Evolutionary conservation across 2,888 invertebrate species (phyloP).

Genomic region (Leucophenga maculata): DNA sequence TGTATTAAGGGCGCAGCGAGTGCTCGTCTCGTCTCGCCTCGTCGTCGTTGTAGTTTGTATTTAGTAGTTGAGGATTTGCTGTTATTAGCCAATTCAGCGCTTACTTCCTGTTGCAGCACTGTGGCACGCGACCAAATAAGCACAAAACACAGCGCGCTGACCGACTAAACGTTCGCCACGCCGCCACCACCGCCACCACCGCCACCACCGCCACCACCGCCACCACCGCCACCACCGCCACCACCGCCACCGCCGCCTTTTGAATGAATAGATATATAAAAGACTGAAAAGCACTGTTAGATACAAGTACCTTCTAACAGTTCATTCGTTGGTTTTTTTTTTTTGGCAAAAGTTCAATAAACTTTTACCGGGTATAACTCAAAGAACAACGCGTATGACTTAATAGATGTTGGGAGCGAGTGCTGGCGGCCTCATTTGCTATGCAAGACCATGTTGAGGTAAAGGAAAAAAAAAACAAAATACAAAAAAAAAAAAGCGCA

Average conservation of each 20-base stretch:
- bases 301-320: constrained; percentile 3
- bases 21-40: neutral
- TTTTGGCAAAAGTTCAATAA: constrained; percentile 51
- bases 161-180: neutral
- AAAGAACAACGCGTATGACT: constrained; percentile 34
- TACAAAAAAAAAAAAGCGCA: neutral
- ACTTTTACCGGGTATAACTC: constrained; percentile 41
- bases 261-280: too few relatives aligned
- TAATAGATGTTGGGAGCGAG: neutral
- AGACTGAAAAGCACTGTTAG: too few relatives aligned
- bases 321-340: constrained; percentile 11
- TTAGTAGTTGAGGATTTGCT: too few relatives aligned
- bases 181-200: too few relatives aligned
- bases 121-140: neutral
- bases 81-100: too few relatives aligned
- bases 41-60: neutral
- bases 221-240: too few relatives aligned
- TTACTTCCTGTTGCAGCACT: too few relatives aligned
- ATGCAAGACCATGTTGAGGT: constrained; percentile 51
- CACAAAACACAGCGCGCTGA: neutral
- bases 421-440: constrained; percentile 48
- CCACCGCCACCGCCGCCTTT: neutral
- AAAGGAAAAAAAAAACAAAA: neutral
- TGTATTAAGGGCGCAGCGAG: neutral
- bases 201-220: too few relatives aligned